phyloP scores from a whole-genome alignment of 2,888 invertebrate species.

The Poecilus cupreus region DNA sequence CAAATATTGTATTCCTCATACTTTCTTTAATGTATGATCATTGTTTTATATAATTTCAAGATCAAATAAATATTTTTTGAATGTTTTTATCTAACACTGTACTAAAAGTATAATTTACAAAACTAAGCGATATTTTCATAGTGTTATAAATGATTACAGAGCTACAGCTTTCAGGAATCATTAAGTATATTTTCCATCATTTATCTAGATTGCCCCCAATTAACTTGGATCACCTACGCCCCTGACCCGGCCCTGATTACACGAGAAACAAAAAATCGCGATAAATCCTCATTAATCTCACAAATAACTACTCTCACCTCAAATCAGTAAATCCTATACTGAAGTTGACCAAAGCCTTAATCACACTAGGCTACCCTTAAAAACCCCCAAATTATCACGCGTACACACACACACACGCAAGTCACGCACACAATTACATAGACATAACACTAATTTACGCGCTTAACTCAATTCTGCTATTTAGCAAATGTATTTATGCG shows the following conservation, averaged over 20 bases:
- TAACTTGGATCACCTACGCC: not conserved
- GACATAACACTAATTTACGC: too few relatives aligned
- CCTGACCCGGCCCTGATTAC: not conserved
- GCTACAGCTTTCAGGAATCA: too few relatives aligned
- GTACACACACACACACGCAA: not conserved
- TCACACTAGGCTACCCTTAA: not conserved
- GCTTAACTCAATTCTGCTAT: too few relatives aligned
- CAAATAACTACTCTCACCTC: not conserved
- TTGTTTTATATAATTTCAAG: too few relatives aligned
- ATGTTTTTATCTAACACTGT: too few relatives aligned
- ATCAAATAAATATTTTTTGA: too few relatives aligned
- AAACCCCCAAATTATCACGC: slow-evolving; percentile 17
- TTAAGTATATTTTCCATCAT: not conserved
- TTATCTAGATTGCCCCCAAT: not conserved
- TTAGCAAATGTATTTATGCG: not conserved
- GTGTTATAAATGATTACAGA: too few relatives aligned
- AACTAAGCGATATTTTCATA: too few relatives aligned
- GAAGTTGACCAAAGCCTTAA: not conserved
- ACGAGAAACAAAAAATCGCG: not conserved
- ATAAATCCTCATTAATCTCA: not conserved
- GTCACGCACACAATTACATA: too few relatives aligned
- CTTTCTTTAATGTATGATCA: too few relatives aligned
- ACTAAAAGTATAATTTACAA: too few relatives aligned
- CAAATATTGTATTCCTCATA: too few relatives aligned
- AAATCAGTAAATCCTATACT: not conserved